Percentiles rank a stretch among this genome's conserved stretches.
Conservation (phyloP, 2,113 vertebrate species). For the Coracopsis vasa region DNA sequence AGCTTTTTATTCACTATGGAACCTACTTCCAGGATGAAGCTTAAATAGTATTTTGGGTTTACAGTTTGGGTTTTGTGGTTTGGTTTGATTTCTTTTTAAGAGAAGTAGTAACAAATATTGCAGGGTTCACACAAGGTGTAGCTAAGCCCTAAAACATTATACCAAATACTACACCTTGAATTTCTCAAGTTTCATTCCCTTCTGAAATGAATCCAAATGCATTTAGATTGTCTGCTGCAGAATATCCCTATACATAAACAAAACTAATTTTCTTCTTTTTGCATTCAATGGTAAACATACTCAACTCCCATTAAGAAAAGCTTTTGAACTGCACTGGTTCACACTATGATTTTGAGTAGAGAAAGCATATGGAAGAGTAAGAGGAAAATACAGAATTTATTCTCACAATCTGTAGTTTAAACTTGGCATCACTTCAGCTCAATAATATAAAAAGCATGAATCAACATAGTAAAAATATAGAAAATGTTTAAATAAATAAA, state of each 20-base stretch:
- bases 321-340: background rate
- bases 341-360: background rate
- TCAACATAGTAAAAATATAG: background rate
- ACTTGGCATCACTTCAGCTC: background rate
- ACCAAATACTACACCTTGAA: background rate
- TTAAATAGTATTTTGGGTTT: background rate
- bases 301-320: background rate
- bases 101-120: background rate
- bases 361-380: background rate
- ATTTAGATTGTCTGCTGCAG: background rate
- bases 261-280: background rate
- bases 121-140: background rate
- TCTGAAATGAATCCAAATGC: background rate
- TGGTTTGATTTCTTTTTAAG: background rate
- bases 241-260: background rate
- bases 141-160: background rate
- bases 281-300: background rate
- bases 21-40: background rate
- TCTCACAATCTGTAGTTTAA: background rate
- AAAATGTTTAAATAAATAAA: background rate
- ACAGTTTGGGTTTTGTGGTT: background rate
- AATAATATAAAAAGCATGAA: background rate
- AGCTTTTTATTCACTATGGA: background rate
- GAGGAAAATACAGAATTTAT: background rate
- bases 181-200: background rate